A percentile compares a stretch with the other conserved stretches of the same genome.
These are phyloP conservation scores for Rhynchopsitta pachyrhyncha DNA, from an alignment of 2,113 vertebrate genomes.

Conservation along the genomic window DNA sequence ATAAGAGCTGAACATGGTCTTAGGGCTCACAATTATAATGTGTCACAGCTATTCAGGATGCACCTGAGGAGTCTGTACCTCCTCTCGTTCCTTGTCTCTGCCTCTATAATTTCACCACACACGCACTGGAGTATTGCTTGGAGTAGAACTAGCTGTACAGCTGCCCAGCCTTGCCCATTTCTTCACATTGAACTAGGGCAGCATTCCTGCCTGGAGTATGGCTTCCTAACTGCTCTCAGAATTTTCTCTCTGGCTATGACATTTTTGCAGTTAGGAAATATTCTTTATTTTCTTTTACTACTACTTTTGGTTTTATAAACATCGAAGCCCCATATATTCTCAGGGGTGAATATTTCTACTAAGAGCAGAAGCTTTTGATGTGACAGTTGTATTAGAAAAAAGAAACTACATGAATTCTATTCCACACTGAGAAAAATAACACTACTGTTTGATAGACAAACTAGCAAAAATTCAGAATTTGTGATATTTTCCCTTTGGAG, in stretches of 20 bases:
- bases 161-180: neutral
- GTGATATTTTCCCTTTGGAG: neutral
- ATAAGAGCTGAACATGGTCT: neutral
- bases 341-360: neutral
- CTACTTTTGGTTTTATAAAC: neutral
- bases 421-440: neutral
- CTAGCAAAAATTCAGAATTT: neutral
- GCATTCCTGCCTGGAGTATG: neutral
- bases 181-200: neutral
- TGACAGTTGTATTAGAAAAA: neutral
- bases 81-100: neutral
- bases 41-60: neutral
- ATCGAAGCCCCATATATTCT: neutral
- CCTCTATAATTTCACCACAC: neutral
- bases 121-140: rapidly evolving
- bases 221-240: neutral
- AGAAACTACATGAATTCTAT: neutral
- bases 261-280: neutral
- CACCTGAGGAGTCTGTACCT: neutral
- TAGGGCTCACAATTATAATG: neutral
- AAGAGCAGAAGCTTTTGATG: neutral
- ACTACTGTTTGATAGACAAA: neutral
- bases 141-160: neutral
- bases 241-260: neutral
- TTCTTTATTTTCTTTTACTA: neutral